These are phyloP conservation scores for Noctuana brunneofusca DNA, from an alignment of 2,888 invertebrate genomes.

Conservation along the genomic window DNA sequence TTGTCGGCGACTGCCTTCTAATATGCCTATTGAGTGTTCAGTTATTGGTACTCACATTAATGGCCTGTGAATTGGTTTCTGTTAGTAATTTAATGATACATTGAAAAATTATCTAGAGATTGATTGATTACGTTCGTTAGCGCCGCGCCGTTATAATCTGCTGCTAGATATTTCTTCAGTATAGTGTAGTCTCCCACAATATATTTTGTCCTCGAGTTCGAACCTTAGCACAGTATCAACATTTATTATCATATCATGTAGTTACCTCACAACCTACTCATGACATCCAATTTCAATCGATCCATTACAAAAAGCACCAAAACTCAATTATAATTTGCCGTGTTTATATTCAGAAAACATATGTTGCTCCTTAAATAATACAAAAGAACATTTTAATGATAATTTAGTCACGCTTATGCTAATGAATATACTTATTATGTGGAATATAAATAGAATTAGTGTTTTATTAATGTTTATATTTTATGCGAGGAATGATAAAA, in stretches of 20 bases:
- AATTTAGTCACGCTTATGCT: neutral
- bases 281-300: neutral
- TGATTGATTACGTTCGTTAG: too few relatives aligned
- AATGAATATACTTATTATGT: neutral
- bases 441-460: neutral
- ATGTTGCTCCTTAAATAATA: neutral
- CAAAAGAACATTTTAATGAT: neutral
- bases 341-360: neutral
- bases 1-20: slow-evolving; percentile 2
- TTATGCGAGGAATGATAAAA: neutral
- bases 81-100: too few relatives aligned
- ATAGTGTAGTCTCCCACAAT: too few relatives aligned
- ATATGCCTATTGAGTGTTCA: slow-evolving; percentile 6
- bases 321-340: neutral
- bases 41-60: neutral
- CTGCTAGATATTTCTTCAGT: too few relatives aligned
- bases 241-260: too few relatives aligned
- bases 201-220: too few relatives aligned
- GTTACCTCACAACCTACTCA: neutral
- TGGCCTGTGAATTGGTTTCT: neutral
- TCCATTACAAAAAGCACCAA: neutral
- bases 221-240: too few relatives aligned
- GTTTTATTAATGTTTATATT: neutral
- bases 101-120: too few relatives aligned
- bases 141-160: too few relatives aligned